Conservation (phyloP, 2,888 invertebrate genomes). For the Dolichopus griseipennis region DNA sequence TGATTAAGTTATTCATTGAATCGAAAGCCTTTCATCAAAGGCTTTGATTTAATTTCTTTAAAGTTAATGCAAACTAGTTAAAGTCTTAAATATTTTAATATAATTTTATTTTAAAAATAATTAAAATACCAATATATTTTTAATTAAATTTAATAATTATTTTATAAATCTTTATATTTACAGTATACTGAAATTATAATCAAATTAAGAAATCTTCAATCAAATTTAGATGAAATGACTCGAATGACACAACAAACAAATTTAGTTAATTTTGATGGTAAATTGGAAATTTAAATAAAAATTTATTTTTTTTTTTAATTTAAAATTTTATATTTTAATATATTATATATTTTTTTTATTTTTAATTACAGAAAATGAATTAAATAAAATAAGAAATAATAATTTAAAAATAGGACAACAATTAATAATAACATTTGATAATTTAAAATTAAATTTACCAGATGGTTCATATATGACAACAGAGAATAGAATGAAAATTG, state of each 20-base stretch:
- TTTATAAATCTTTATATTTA: too few species aligned
- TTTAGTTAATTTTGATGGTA: conserved; percentile 38
- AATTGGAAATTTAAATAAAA: conserved; percentile 11
- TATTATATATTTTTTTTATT: neutral
- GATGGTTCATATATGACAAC: conserved; percentile 36
- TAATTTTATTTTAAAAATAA: too few species aligned
- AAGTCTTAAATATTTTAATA: too few species aligned
- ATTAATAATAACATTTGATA: conserved; percentile 37
- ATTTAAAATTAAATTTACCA: conserved; percentile 37
- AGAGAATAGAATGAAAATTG: conserved; percentile 41
- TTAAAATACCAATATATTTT: too few species aligned
- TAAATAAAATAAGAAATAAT: conserved; percentile 37
- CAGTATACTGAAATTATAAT: conserved; percentile 39
- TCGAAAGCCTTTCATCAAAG: too few species aligned
- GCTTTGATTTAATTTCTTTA: too few species aligned
- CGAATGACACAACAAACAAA: conserved; percentile 39
- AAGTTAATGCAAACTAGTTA: too few species aligned
- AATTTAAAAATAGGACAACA: conserved; percentile 39
- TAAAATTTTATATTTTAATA: too few species aligned
- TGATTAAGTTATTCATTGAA: too few species aligned
- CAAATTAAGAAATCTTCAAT: conserved; percentile 34
- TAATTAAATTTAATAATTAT: too few species aligned
- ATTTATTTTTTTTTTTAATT: too few species aligned
- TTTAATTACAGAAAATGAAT: conserved; percentile 33
- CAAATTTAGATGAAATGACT: conserved; percentile 38